These are phyloP conservation scores for Horisme vitalbata DNA, from an alignment of 2,888 invertebrate genomes.

Conservation along the genomic window DNA sequence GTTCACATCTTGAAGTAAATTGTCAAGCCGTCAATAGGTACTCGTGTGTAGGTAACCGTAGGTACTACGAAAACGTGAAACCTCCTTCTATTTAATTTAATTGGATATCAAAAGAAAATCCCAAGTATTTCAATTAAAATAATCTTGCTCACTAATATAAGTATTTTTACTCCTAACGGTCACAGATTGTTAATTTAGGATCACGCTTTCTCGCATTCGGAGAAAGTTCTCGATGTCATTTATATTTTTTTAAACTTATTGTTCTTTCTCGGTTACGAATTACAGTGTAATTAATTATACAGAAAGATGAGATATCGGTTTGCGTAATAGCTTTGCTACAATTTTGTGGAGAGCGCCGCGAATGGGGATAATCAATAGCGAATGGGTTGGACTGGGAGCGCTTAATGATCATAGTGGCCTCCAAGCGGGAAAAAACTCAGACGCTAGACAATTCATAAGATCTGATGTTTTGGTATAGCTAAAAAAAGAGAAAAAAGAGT, in stretches of 20 bases:
- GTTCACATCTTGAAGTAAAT: too few species aligned
- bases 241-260: conserved; percentile 38
- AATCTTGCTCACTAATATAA: conserved; percentile 44
- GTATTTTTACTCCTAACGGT: conserved; percentile 45
- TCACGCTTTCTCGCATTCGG: conserved; percentile 72
- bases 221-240: conserved; percentile 45
- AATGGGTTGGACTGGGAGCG: too few species aligned
- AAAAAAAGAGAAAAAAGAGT: too few species aligned
- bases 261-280: conserved; percentile 32
- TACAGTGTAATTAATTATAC: conserved; percentile 29
- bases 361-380: background rate
- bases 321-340: conserved; percentile 11
- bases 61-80: background rate
- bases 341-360: conserved; percentile 7
- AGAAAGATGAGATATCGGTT: conserved; percentile 24
- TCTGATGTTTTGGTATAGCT: too few species aligned
- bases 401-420: too few species aligned
- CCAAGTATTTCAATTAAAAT: conserved; percentile 49
- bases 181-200: conserved; percentile 75
- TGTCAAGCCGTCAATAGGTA: too few species aligned
- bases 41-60: background rate
- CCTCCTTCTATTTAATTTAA: background rate
- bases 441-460: too few species aligned
- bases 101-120: conserved; percentile 18
- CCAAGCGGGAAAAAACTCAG: too few species aligned